phyloP scores from a whole-genome alignment of 2,113 vertebrate species.

The Climacteris rufus region DNA sequence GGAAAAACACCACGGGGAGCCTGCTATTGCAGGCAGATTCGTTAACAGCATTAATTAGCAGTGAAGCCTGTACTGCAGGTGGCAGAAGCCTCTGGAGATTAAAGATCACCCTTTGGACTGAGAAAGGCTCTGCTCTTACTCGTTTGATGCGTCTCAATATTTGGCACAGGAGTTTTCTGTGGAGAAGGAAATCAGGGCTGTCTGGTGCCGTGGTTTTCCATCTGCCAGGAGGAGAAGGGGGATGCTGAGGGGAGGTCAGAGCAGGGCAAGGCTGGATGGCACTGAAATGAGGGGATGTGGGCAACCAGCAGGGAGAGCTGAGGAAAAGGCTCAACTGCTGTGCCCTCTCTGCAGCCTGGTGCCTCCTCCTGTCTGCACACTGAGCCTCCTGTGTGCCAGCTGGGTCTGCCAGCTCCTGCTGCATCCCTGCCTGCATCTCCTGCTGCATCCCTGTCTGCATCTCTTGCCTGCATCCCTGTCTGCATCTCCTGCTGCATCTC shows the following conservation, averaged over 20 bases:
- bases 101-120: background rate
- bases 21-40: background rate
- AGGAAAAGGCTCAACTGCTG: background rate
- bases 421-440: background rate
- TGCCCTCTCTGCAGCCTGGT: background rate
- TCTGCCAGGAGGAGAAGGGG: background rate
- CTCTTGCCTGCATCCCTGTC: too few relatives aligned
- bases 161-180: background rate
- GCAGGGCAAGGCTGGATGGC: background rate
- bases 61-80: background rate
- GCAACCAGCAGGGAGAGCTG: background rate
- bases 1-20: background rate
- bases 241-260: background rate
- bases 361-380: background rate
- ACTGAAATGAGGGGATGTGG: background rate
- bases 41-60: background rate
- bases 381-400: rapidly evolving
- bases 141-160: background rate
- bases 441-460: too few relatives aligned
- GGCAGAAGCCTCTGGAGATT: background rate
- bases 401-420: too few relatives aligned
- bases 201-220: background rate
- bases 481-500: too few relatives aligned
- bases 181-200: background rate
- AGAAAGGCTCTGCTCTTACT: background rate